Percentiles rank a stretch among this genome's conserved stretches.
Evolutionary conservation across 2,113 vertebrate species (phyloP).

Genomic region (Micronycteris hirsuta): DNA sequence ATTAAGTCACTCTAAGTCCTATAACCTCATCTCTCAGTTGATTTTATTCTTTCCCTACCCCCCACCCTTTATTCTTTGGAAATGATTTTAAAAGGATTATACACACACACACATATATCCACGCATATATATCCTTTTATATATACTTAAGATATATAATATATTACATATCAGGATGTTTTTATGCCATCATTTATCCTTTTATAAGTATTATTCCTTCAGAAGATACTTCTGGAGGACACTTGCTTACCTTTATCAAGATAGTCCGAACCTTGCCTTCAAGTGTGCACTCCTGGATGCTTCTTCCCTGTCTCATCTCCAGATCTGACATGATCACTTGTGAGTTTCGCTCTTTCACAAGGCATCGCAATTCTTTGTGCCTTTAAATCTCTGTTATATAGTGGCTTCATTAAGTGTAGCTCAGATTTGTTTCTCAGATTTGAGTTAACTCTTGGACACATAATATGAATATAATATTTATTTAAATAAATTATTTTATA

Average conservation of each 20-base stretch:
- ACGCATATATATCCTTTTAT: not conserved
- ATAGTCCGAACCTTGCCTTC: not conserved
- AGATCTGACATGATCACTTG: not conserved
- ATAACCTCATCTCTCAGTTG: not conserved
- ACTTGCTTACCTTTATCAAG: not conserved
- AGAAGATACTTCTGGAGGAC: not conserved
- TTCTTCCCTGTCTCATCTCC: not conserved
- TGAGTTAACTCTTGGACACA: not conserved
- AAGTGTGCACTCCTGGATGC: not conserved
- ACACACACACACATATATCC: no score
- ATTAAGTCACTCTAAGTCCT: not conserved
- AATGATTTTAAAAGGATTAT: not conserved
- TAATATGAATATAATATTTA: not conserved
- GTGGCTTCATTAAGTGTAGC: not conserved
- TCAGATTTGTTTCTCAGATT: not conserved
- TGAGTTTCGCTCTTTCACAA: not conserved
- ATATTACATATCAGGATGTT: not conserved
- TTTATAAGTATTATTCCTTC: not conserved
- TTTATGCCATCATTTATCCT: not conserved
- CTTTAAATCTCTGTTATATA: not conserved
- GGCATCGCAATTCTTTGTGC: no score
- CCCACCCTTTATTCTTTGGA: not conserved
- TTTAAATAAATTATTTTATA: not conserved
- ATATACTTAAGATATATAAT: not conserved
- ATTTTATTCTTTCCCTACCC: not conserved